phyloP scores from a whole-genome alignment of 2,888 invertebrate genomes.

The Lasioglossum calceatum region DNA sequence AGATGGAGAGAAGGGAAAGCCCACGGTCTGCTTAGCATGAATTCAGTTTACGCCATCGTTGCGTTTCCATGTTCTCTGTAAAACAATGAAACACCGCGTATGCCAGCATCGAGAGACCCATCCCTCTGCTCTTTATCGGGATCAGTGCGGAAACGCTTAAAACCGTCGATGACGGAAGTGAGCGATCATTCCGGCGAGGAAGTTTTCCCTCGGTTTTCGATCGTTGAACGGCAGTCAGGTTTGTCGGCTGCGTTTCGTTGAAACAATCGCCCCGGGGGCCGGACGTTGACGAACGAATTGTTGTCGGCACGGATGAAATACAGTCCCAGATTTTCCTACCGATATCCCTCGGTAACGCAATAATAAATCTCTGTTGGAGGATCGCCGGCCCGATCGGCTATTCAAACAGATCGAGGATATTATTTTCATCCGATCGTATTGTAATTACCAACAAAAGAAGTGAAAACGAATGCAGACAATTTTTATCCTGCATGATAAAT shows the following conservation, averaged over 20 bases:
- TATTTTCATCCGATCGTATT: too few species aligned
- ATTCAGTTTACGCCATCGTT: neutral
- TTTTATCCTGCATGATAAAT: too few species aligned
- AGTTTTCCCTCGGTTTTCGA: neutral
- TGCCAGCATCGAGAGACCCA: neutral
- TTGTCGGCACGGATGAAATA: neutral
- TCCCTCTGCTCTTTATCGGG: neutral
- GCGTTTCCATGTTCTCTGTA: neutral
- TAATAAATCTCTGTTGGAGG: slow-evolving; percentile 8
- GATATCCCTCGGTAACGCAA: neutral
- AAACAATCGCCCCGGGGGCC: neutral
- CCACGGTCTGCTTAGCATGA: too few species aligned
- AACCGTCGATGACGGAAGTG: neutral
- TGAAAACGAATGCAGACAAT: too few species aligned
- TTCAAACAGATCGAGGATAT: slow-evolving; percentile 15
- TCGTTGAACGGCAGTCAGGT: neutral
- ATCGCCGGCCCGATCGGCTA: neutral
- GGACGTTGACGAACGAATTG: slow-evolving; percentile 15
- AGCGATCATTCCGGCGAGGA: neutral
- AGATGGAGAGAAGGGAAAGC: neutral
- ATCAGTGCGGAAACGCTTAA: neutral
- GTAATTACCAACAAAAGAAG: too few species aligned
- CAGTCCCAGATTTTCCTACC: neutral
- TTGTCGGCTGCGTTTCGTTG: neutral
- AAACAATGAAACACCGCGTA: neutral